Percentiles rank a stretch among this genome's conserved stretches.
These are phyloP conservation scores for Caenorhabditis panamensis DNA, from an alignment of 2,888 invertebrate genomes.

Conservation along the genomic window DNA sequence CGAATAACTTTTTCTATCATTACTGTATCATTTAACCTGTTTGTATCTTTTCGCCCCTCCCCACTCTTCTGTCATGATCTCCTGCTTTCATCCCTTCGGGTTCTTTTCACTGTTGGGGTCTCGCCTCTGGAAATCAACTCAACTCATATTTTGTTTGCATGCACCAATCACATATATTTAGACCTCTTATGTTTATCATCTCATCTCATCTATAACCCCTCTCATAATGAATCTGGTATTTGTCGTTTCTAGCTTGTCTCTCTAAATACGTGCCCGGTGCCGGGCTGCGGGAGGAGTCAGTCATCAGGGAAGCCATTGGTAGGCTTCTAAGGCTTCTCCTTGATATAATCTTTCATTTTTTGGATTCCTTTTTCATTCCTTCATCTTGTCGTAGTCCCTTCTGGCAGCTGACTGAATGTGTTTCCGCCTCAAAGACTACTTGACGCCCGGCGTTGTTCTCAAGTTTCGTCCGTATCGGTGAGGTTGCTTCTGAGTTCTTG, in stretches of 20 bases:
- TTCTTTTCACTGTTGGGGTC: neutral
- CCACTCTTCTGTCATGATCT: neutral
- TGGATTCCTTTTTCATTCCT: conserved; percentile 13
- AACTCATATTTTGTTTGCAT: conserved; percentile 2
- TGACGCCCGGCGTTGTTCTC: conserved; percentile 54
- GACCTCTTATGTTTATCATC: conserved; percentile 3
- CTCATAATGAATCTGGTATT: conserved; percentile 36
- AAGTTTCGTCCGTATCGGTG: conserved; percentile 59
- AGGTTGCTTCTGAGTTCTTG: neutral
- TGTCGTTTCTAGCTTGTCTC: conserved; percentile 2
- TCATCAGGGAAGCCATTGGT: conserved; percentile 23
- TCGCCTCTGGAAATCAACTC: neutral
- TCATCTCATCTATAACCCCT: neutral
- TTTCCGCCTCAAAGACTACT: conserved; percentile 46
- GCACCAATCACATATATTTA: conserved; percentile 8
- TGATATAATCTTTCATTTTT: conserved; percentile 22
- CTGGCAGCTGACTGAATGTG: conserved; percentile 28
- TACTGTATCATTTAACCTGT: no score
- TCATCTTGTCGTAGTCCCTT: conserved; percentile 8
- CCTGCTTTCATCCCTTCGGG: neutral
- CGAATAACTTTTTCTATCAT: no score
- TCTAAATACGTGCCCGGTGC: neutral
- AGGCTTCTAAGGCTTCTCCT: conserved; percentile 29
- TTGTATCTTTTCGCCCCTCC: no score
- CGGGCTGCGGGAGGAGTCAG: conserved; percentile 4